Evolutionary conservation across 2,113 vertebrate genomes (phyloP), one percentile per base, ranked within the genome.

Genomic region (Oreotrochilus melanogaster): DNA sequence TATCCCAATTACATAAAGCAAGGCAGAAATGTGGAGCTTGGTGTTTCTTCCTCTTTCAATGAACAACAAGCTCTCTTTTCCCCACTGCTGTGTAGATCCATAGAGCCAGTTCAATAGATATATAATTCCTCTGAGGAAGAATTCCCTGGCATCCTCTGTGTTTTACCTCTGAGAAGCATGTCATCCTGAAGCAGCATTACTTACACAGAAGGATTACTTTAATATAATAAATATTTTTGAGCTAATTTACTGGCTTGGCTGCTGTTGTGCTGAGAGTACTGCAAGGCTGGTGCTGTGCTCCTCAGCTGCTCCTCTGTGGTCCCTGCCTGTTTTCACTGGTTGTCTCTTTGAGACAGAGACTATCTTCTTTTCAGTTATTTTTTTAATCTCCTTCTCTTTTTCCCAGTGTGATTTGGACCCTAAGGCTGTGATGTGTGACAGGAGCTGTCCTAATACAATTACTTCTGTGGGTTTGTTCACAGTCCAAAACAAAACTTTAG

Each of bases 141-240:
- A 8, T 42, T 51, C 24, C 30, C 85, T 73, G 54, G 39, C 86
- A 81, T 74, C 56, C 70, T 93, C 85, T 89, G 86, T 82, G 85
- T 78, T 89, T 43, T 65, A 42, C 48, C 65, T 92, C 65, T 0
- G n/a, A 85, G 78, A 67, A 0, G 0, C 60, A 78, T 81, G 86
- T 66, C 73, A 31, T 48, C 89, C 57, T 42, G 14, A n/a, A 79
- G 80, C 60, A 45, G 74, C 85, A 53, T 0, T 12, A 45, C 65
- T 57, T 78, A 45, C 70, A 42, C 43, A 54, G 80, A 65, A 65
- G 80, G 88, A 65, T 93, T 89, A 65, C 71, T 94, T 89, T 50
- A 92, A 57, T 73, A 35, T 87, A 85, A 91, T 89, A 92, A 56
- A 85, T 89, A 86, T 85, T 91, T 95, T 31, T 27, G 65, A 66